Evolutionary conservation across 2,797 vertebrate genomes (phyloP).

Genomic region (Geotrypetes seraphini): DNA sequence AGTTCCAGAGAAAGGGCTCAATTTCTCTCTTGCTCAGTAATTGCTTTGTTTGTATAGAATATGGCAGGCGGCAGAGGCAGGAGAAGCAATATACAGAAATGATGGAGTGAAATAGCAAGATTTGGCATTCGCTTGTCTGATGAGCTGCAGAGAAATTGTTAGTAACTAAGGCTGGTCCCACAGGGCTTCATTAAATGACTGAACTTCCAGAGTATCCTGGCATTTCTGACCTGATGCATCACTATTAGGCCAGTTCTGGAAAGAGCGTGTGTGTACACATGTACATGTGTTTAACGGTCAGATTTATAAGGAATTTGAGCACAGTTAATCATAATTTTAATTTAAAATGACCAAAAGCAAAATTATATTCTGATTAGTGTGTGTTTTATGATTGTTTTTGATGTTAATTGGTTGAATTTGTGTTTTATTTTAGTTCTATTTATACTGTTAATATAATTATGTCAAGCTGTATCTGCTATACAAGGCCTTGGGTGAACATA

Average conservation of each 20-base stretch:
- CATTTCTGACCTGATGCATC: conserved; percentile 52
- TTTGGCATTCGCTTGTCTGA: conserved; percentile 44
- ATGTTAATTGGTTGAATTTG: too few relatives aligned
- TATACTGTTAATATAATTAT: too few relatives aligned
- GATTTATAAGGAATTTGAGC: too few relatives aligned
- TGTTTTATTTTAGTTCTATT: too few relatives aligned
- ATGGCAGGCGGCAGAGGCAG: conserved; percentile 25
- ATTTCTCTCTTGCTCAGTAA: conserved; percentile 45
- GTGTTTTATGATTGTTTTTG: too few relatives aligned
- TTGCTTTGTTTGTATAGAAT: conserved; percentile 54
- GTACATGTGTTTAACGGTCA: too few relatives aligned
- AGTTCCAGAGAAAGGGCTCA: conserved; percentile 35
- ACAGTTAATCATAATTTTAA: too few relatives aligned
- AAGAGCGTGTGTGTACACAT: background rate
- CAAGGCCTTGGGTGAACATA: too few relatives aligned
- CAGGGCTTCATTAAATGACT: conserved; percentile 66
- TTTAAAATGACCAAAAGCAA: too few relatives aligned
- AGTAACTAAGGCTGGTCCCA: conserved; percentile 51
- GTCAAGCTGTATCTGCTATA: too few relatives aligned
- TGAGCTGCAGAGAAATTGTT: conserved; percentile 46
- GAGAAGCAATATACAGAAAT: too few relatives aligned
- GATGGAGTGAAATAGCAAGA: conserved; percentile 46
- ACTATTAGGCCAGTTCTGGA: conserved; percentile 10
- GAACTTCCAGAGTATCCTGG: conserved; percentile 48
- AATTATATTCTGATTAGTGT: too few relatives aligned